phyloP scores from a whole-genome alignment of 2,888 invertebrate species.

The Nomada fucata region DNA sequence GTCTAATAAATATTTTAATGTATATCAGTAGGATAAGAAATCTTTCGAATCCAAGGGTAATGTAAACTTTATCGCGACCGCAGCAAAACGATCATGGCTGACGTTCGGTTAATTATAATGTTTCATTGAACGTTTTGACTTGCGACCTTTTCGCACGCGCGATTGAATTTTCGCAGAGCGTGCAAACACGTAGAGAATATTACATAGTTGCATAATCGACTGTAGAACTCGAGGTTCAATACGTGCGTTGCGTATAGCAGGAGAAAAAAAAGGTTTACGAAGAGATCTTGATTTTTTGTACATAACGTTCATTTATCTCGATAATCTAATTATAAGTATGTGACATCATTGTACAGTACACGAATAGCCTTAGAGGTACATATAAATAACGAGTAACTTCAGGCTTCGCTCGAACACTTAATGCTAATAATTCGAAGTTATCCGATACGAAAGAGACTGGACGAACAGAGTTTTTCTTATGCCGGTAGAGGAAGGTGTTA shows the following conservation, averaged over 20 bases:
- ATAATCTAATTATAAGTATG: not conserved
- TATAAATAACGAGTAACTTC: conserved; percentile 11
- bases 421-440: not conserved
- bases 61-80: not conserved
- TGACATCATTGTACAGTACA: conserved; percentile 18
- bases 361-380: conserved; percentile 4
- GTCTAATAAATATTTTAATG: not conserved
- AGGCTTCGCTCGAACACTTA: conserved; percentile 18
- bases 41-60: not conserved
- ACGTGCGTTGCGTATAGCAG: not conserved
- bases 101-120: conserved; percentile 23
- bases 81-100: not conserved
- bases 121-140: not conserved
- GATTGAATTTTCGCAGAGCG: conserved; percentile 12
- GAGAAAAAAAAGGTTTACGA: not conserved
- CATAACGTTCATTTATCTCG: conserved; percentile 25
- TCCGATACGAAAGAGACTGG: not conserved
- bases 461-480: not conserved
- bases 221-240: conserved; percentile 22
- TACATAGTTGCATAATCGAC: conserved; percentile 22
- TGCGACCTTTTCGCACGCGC: conserved; percentile 1
- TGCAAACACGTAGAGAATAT: not conserved
- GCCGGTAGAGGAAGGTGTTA: not conserved
- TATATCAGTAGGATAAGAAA: not conserved
- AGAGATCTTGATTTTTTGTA: conserved; percentile 7